Evolutionary conservation across 2,113 vertebrate genomes (phyloP).

Genomic region (Tichodroma muraria): DNA sequence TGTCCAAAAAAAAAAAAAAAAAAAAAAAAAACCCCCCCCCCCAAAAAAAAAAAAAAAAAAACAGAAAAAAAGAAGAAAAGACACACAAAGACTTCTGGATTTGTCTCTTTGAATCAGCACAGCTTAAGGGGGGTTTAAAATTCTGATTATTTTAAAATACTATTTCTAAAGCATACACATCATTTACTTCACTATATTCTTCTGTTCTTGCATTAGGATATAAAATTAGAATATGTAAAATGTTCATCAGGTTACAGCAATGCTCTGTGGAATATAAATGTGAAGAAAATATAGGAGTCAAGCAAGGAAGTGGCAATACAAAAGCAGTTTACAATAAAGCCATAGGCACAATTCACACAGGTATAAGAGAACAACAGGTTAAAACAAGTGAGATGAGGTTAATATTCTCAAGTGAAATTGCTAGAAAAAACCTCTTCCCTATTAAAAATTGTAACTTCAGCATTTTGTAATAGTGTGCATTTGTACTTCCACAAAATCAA

Average conservation of each 20-base stretch:
- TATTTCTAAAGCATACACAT: background rate
- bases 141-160: background rate
- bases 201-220: background rate
- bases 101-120: background rate
- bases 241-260: background rate
- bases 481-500: background rate
- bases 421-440: background rate
- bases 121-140: background rate
- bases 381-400: background rate
- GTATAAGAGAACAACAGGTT: background rate
- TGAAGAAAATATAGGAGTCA: background rate
- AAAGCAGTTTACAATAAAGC: background rate
- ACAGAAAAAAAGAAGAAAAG: background rate
- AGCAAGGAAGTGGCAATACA: background rate
- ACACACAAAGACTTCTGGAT: background rate
- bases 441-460: background rate
- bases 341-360: background rate
- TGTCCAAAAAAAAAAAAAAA: too few relatives aligned
- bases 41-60: too few relatives aligned
- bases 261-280: background rate
- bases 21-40: too few relatives aligned
- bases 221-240: background rate
- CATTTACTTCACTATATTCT: background rate
- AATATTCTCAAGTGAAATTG: background rate
- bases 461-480: background rate